Evolutionary conservation across 2,113 vertebrate species (phyloP), one percentile per base, ranked within the genome.

Genomic region (Esox niger): DNA sequence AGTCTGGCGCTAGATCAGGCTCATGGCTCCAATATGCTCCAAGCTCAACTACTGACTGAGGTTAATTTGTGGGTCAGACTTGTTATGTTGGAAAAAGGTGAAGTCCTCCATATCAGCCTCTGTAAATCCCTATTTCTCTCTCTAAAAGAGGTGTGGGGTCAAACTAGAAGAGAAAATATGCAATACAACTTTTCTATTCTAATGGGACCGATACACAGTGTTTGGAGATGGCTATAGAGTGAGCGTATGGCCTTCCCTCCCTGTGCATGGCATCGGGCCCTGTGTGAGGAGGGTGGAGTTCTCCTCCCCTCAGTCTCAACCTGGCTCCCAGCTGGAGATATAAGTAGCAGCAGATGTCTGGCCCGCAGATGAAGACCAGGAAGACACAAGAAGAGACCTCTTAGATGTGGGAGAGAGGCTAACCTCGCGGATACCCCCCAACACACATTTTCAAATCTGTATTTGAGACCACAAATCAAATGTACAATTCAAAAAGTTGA

Each of bases 321-420:
- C 83, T 85, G 81, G 74, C 74, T 88, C 70, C 84, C 88, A 90
- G 86, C 86, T 90, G 87, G 83, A 82, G 78, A 78, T 68, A 79
- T 88, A 88, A 91, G 81, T 71, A 84, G 80, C 88, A 86, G 81
- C 91, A 92, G 81, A 92, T 90, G 89, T 90, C 87, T 90, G 88
- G 88, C 89, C 70, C 74, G 63, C 68, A 90, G 89, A 90, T 89
- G 87, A 90, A 90, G 85, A 86, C 84, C 66, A 77, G 69, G 77
- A 76, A 85, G 74, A 87, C 75, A 76, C 78, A 81, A 78, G 82
- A 88, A 79, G 84, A 82, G 81, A 87, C 81, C 74, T 85, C 75
- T 90, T 69, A 86, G 84, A 90, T 92, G 86, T 86, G 84, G 85
- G 77, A 79, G 76, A 43, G 38, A 80, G 79, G 84, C 80, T 76